Percentiles rank a stretch among this genome's conserved stretches.
phyloP scores from a whole-genome alignment of 2,113 vertebrate genomes.

The Pedionomus torquatus region DNA sequence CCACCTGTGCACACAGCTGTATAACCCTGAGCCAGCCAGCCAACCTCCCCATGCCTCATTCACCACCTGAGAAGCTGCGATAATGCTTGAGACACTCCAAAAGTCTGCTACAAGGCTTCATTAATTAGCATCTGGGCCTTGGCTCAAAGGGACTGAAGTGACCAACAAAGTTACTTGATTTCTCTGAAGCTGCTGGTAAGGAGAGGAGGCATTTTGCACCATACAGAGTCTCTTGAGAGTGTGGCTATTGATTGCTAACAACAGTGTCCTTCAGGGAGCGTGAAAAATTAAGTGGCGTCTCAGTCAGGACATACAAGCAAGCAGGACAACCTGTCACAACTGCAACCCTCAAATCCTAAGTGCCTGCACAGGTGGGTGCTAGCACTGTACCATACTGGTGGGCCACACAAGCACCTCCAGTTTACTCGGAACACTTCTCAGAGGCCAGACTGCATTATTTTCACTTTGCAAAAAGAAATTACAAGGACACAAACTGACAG shows the following conservation, averaged over 20 bases:
- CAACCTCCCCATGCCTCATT: background rate
- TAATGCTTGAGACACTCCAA: background rate
- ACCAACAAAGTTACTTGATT: background rate
- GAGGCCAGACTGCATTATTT: background rate
- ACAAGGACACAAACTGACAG: background rate
- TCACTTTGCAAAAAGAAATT: background rate
- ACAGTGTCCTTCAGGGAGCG: background rate
- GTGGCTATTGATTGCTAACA: background rate
- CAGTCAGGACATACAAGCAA: background rate
- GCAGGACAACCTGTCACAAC: background rate
- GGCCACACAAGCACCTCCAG: background rate
- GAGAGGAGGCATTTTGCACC: background rate
- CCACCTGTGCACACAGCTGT: background rate
- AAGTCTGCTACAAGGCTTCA: background rate
- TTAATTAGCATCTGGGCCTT: background rate
- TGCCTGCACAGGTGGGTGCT: background rate
- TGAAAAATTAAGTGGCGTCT: background rate
- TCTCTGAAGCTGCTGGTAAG: background rate
- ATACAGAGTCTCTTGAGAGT: background rate
- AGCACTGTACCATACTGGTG: background rate
- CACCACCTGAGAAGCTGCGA: background rate
- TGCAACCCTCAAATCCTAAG: background rate
- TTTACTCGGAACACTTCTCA: background rate
- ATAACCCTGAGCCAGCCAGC: background rate
- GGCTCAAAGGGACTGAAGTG: background rate